Evolutionary conservation across 2,888 invertebrate species (phyloP).

Genomic region (Synergus umbraculus): DNA sequence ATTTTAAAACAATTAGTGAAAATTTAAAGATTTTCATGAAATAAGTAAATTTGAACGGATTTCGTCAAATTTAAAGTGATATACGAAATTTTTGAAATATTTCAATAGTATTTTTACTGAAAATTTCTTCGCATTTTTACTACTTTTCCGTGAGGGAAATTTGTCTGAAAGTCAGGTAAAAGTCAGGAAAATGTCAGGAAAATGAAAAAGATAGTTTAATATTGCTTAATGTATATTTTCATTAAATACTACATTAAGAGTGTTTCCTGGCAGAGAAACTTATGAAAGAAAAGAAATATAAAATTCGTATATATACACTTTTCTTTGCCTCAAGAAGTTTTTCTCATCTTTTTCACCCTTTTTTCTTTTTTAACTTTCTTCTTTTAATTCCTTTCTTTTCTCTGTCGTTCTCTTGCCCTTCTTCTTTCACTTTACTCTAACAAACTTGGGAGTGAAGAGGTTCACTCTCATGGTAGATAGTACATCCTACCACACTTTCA

Average conservation of each 20-base stretch:
- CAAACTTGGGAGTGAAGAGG: background rate
- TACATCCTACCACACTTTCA: slow-evolving; percentile 19
- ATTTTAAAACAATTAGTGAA: too few relatives aligned
- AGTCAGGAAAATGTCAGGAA: too few relatives aligned
- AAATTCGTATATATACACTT: background rate
- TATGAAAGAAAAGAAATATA: background rate
- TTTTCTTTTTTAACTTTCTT: background rate
- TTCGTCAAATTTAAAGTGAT: too few relatives aligned
- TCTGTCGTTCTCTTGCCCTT: slow-evolving; percentile 12
- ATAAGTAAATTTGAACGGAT: too few relatives aligned
- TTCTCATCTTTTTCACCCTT: background rate
- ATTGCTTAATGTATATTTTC: background rate
- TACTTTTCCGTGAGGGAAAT: too few relatives aligned
- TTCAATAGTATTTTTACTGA: too few relatives aligned
- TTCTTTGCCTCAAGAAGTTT: background rate
- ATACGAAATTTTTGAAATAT: too few relatives aligned
- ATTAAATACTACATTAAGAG: background rate
- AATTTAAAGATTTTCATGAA: too few relatives aligned
- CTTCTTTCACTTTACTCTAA: slow-evolving; percentile 5
- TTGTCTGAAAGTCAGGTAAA: too few relatives aligned
- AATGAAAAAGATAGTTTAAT: too few relatives aligned
- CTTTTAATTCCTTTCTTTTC: background rate
- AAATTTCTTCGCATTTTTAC: too few relatives aligned
- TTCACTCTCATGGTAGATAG: background rate
- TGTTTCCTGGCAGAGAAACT: background rate